These are phyloP conservation scores for Elysia crispata DNA, from an alignment of 2,888 invertebrate genomes.

Conservation along the genomic window DNA sequence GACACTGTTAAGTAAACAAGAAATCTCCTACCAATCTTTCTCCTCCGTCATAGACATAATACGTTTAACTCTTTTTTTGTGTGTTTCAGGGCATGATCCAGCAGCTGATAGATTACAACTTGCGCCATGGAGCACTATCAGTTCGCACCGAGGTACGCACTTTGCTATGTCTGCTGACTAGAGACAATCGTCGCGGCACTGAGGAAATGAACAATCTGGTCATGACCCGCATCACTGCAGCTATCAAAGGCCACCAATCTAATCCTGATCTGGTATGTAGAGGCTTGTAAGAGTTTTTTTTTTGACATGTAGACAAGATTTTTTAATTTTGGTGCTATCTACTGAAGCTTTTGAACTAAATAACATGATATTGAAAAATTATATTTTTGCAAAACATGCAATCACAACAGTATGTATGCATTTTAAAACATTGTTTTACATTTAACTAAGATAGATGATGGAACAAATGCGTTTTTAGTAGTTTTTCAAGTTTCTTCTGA, in stretches of 20 bases:
- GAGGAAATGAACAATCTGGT: slow-evolving; percentile 90
- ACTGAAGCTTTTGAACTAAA: no score
- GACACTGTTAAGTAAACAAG: no score
- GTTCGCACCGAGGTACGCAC: slow-evolving; percentile 91
- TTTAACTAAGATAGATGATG: no score
- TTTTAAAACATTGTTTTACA: no score
- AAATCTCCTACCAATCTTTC: no score
- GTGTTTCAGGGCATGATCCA: slow-evolving; percentile 85
- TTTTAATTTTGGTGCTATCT: background rate
- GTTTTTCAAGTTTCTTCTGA: no score
- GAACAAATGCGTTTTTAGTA: no score
- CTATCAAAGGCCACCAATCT: slow-evolving; percentile 80
- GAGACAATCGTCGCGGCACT: slow-evolving; percentile 89
- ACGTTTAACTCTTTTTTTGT: background rate
- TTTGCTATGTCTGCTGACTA: slow-evolving; percentile 90
- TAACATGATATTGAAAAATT: no score
- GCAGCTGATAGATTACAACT: slow-evolving; percentile 92
- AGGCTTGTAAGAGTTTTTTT: no score
- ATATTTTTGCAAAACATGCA: no score
- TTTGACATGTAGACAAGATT: background rate
- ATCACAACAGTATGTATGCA: no score
- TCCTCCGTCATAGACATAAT: no score
- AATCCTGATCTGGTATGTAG: slow-evolving; percentile 82
- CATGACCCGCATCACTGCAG: slow-evolving; percentile 85
- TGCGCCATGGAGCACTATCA: slow-evolving; percentile 87